phyloP scores from a whole-genome alignment of 2,797 vertebrate species.

The Characodon lateralis region DNA sequence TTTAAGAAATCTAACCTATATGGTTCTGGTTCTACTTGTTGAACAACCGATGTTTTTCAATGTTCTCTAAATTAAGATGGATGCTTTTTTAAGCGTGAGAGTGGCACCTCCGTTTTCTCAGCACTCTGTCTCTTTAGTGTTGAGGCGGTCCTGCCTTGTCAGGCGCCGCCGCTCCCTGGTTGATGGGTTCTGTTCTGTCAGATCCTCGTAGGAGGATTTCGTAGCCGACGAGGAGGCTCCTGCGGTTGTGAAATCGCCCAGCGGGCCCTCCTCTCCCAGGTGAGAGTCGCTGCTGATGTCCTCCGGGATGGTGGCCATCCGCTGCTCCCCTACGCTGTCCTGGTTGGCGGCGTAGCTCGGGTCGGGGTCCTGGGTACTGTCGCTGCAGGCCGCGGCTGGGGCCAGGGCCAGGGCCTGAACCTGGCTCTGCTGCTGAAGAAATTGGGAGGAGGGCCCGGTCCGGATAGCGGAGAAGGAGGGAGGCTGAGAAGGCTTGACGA shows the following conservation, averaged over 20 bases:
- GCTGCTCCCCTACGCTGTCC: slow-evolving; percentile 76
- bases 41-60: neutral
- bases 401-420: slow-evolving; percentile 20
- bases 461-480: slow-evolving; percentile 51
- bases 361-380: slow-evolving; percentile 63
- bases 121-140: slow-evolving; percentile 96
- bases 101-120: slow-evolving; percentile 62
- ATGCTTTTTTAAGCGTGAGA: slow-evolving; percentile 1
- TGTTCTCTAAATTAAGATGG: slow-evolving; percentile 19
- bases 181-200: slow-evolving; percentile 84
- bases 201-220: slow-evolving; percentile 95
- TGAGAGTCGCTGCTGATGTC: slow-evolving; percentile 93
- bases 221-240: slow-evolving; percentile 84
- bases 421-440: slow-evolving; percentile 55
- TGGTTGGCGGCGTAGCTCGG: slow-evolving; percentile 68
- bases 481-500: slow-evolving; percentile 83
- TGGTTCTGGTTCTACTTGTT: neutral
- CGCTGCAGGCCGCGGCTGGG: slow-evolving; percentile 40
- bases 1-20: slow-evolving; percentile 4
- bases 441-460: slow-evolving; percentile 65
- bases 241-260: slow-evolving; percentile 88
- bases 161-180: slow-evolving; percentile 87
- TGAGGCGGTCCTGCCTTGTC: slow-evolving; percentile 89
- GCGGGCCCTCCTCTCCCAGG: slow-evolving; percentile 83
- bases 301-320: slow-evolving; percentile 97